Percentiles rank a stretch among this genome's conserved stretches.
phyloP scores from a whole-genome alignment of 2,888 invertebrate genomes.

The Dorcus parallelipipedus region DNA sequence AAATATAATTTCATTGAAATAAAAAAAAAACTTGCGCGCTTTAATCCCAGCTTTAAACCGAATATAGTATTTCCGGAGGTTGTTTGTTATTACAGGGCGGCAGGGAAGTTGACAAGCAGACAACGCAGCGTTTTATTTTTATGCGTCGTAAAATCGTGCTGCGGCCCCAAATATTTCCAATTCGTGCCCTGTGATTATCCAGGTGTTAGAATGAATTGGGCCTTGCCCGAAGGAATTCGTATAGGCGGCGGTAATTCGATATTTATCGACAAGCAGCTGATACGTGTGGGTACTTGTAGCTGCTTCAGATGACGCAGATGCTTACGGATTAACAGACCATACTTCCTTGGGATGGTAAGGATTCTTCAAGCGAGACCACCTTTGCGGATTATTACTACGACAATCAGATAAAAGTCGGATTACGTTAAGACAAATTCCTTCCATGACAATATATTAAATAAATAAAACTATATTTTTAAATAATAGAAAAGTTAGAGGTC shows the following conservation, averaged over 20 bases:
- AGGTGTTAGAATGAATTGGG: background rate
- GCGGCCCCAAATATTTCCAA: background rate
- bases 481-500: no score
- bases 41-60: no score
- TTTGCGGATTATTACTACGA: conserved; percentile 11
- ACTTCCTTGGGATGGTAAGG: conserved; percentile 14
- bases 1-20: no score
- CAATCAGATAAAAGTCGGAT: background rate
- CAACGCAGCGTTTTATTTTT: background rate
- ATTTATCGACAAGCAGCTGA: background rate
- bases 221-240: background rate
- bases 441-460: no score
- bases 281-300: conserved; percentile 2
- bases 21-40: no score
- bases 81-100: background rate
- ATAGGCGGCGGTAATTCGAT: background rate
- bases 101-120: background rate
- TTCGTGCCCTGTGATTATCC: background rate
- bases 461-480: no score
- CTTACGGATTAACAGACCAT: conserved; percentile 21
- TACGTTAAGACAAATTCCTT: background rate
- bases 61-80: no score
- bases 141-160: background rate
- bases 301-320: conserved; percentile 18
- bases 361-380: conserved; percentile 13